Evolutionary conservation across 2,888 invertebrate species (phyloP).

Genomic region (Amorpha juglandis): DNA sequence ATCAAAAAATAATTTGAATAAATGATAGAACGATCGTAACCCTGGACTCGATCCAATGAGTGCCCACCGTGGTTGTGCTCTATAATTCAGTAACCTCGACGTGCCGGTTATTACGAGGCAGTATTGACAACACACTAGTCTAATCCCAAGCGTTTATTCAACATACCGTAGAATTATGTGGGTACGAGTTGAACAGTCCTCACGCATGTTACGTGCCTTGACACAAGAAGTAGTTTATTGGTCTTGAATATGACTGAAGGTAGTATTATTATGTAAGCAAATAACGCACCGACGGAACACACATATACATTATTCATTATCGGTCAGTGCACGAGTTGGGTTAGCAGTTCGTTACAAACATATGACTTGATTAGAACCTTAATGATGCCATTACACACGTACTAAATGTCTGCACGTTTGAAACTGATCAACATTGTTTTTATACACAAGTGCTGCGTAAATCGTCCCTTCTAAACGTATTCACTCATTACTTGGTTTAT

Average conservation of each 20-base stretch:
- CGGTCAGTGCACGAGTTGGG: slow-evolving; percentile 65
- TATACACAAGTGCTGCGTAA: background rate
- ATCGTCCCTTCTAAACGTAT: slow-evolving; percentile 7
- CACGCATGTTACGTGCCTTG: slow-evolving; percentile 67
- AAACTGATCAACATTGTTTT: slow-evolving; percentile 11
- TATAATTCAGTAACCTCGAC: slow-evolving; percentile 60
- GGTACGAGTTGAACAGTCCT: slow-evolving; percentile 59
- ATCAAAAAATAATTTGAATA: background rate
- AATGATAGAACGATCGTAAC: slow-evolving; percentile 14
- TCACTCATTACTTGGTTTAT: background rate
- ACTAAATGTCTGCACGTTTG: slow-evolving; percentile 34
- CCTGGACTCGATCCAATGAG: slow-evolving; percentile 40
- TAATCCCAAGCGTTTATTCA: slow-evolving; percentile 50
- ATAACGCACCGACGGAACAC: slow-evolving; percentile 60
- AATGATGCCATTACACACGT: slow-evolving; percentile 41
- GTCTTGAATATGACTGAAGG: slow-evolving; percentile 58
- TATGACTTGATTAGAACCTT: slow-evolving; percentile 45
- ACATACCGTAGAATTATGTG: slow-evolving; percentile 66
- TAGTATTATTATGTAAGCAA: slow-evolving; percentile 73
- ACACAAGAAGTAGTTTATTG: slow-evolving; percentile 72
- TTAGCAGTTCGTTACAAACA: slow-evolving; percentile 45
- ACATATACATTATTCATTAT: slow-evolving; percentile 72
- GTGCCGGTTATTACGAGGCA: slow-evolving; percentile 53
- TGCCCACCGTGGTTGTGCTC: slow-evolving; percentile 48
- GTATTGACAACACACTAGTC: slow-evolving; percentile 49